phyloP scores from a whole-genome alignment of 2,888 invertebrate species.

The Sicus ferrugineus region DNA sequence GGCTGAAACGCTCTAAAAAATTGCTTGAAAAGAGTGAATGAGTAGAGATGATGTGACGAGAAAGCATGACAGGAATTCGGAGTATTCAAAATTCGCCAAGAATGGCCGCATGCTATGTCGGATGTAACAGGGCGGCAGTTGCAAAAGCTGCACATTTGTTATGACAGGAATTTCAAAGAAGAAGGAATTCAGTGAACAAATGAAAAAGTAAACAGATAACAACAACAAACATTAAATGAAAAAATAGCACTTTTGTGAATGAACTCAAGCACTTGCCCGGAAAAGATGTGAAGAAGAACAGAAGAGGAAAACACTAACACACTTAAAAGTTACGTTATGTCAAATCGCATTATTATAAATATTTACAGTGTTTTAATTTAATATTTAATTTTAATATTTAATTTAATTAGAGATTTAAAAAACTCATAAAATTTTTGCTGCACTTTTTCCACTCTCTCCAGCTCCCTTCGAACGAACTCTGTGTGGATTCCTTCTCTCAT shows the following conservation, averaged over 20 bases:
- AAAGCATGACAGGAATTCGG: slow-evolving; percentile 50
- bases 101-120: slow-evolving; percentile 61
- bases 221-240: slow-evolving; percentile 1
- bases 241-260: background rate
- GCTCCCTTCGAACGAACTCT: too few species aligned
- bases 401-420: too few species aligned
- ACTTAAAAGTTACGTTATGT: too few species aligned
- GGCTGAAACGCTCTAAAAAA: too few species aligned
- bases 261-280: background rate
- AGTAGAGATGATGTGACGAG: too few species aligned
- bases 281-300: background rate
- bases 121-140: slow-evolving; percentile 56
- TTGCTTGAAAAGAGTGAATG: too few species aligned
- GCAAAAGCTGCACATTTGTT: slow-evolving; percentile 41
- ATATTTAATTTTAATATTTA: too few species aligned
- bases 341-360: too few species aligned
- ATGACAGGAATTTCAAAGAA: slow-evolving; percentile 53
- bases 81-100: slow-evolving; percentile 60
- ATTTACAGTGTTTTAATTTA: too few species aligned
- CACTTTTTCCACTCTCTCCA: too few species aligned
- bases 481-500: too few species aligned
- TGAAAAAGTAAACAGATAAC: background rate
- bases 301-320: background rate
- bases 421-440: too few species aligned
- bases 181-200: slow-evolving; percentile 31